Evolutionary conservation across 2,888 invertebrate species (phyloP).

Genomic region (Cybosia mesomella): DNA sequence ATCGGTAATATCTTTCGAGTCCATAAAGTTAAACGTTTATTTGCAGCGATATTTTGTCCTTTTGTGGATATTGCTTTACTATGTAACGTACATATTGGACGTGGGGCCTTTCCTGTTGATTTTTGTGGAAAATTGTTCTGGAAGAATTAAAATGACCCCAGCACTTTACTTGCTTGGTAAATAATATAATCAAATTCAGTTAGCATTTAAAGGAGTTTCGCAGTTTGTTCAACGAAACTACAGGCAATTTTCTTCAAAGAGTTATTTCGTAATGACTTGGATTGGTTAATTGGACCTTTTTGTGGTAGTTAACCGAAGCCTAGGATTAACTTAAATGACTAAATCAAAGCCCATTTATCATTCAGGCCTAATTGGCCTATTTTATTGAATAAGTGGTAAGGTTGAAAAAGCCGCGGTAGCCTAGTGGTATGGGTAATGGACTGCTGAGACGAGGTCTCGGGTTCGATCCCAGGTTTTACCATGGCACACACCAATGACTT

Average conservation of each 20-base stretch:
- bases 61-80: constrained; percentile 84
- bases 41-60: constrained; percentile 86
- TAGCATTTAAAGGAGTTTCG: constrained; percentile 40
- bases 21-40: constrained; percentile 87
- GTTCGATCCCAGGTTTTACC: no score
- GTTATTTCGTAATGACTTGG: constrained; percentile 45
- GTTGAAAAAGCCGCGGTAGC: no score
- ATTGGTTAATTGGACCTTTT: constrained; percentile 47
- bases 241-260: constrained; percentile 50
- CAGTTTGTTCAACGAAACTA: constrained; percentile 43
- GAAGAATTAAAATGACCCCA: constrained; percentile 35
- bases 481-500: no score
- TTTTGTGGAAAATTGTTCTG: constrained; percentile 47
- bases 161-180: constrained; percentile 30
- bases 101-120: constrained; percentile 51
- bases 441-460: no score
- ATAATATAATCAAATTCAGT: constrained; percentile 45
- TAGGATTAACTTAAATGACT: constrained; percentile 48
- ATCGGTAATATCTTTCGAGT: constrained; percentile 87
- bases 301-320: constrained; percentile 41
- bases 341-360: constrained; percentile 40
- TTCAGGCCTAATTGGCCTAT: constrained; percentile 28
- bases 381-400: constrained; percentile 11
- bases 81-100: constrained; percentile 64
- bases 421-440: no score